phyloP scores from a whole-genome alignment of 2,113 vertebrate species.

The Lampris megalopsis region DNA sequence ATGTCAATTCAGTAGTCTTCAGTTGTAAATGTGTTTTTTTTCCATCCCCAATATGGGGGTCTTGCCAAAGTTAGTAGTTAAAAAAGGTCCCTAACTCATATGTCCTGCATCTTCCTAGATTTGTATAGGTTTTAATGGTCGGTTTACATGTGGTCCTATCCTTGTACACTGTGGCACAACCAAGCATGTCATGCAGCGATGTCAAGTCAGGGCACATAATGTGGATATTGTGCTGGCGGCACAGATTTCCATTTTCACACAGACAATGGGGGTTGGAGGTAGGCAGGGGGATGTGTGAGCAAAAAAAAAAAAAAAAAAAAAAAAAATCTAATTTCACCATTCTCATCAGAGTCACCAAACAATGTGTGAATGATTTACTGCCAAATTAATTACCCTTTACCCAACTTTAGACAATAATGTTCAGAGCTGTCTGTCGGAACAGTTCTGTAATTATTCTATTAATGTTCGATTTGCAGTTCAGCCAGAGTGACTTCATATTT shows the following conservation, averaged over 20 bases:
- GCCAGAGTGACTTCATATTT: slow-evolving; percentile 82
- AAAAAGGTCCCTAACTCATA: neutral
- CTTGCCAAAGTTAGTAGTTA: neutral
- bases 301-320: slow-evolving; percentile 25
- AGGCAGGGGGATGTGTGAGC: slow-evolving; percentile 49
- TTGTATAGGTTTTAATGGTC: slow-evolving; percentile 67
- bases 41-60: slow-evolving; percentile 5
- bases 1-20: neutral
- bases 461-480: slow-evolving; percentile 82
- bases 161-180: slow-evolving; percentile 59
- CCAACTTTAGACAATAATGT: slow-evolving; percentile 84
- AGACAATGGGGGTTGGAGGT: slow-evolving; percentile 74
- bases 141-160: slow-evolving; percentile 58
- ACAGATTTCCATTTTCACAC: slow-evolving; percentile 82
- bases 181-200: slow-evolving; percentile 78
- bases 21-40: neutral
- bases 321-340: slow-evolving; percentile 67
- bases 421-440: slow-evolving; percentile 78
- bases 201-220: slow-evolving; percentile 74
- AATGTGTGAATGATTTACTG: slow-evolving; percentile 80
- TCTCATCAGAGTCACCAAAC: slow-evolving; percentile 81
- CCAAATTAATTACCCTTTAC: slow-evolving; percentile 85
- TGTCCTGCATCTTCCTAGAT: slow-evolving; percentile 28
- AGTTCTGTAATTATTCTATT: slow-evolving; percentile 80
- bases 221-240: slow-evolving; percentile 77